Evolutionary conservation across 2,113 vertebrate genomes (phyloP), one percentile per base, ranked within the genome.

Genomic region (Diphyllodes magnificus): DNA sequence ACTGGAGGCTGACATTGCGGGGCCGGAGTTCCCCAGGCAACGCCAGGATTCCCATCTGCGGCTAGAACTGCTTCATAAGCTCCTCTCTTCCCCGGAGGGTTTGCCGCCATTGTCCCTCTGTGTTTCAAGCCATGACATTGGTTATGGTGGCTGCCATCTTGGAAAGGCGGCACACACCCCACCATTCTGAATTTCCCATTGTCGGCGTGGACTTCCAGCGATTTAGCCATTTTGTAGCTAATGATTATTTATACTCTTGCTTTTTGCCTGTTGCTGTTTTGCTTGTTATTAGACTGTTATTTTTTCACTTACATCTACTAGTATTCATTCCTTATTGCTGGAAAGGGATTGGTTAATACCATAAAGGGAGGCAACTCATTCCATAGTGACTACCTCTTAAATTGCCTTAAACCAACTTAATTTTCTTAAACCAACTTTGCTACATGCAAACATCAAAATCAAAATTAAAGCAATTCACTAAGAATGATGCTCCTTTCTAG

Each of bases 1-100:
- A 15, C 27, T 33, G n/a, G 12, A 49, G 21, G n/a, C 2, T 39
- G 44, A 39, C 28, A 42, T 0, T 7, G 8, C 0, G 1, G 28
- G 59, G 37, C 37, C 2, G 8, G 47, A 42, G 30, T 2, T n/a
- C 14, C 37, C 24, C 47, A n/a, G 24, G 23, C 11, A n/a, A 10
- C 30, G 37, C 47, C 59, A 42, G 75, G 24, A 64, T 23, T 42
- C 18, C 59, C 47, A 28, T 13, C 47, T 53, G 47, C 31, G 5
- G 3, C 59, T 3, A 14, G 37, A 64, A 44, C 49, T 42, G 60
- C 31, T 64, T 11, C 37, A 13, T 13, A 27, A 53, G 18, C 59
- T 42, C 14, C 37, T n/a, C 8, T 31, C 18, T 28, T 13, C 47
- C 31, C 37, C n/a, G 59, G 47, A 65, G 25, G 60, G 20, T 44